Evolutionary conservation across 2,888 invertebrate species (phyloP), one percentile per base, ranked within the genome.

Genomic region (Molanna angustata): DNA sequence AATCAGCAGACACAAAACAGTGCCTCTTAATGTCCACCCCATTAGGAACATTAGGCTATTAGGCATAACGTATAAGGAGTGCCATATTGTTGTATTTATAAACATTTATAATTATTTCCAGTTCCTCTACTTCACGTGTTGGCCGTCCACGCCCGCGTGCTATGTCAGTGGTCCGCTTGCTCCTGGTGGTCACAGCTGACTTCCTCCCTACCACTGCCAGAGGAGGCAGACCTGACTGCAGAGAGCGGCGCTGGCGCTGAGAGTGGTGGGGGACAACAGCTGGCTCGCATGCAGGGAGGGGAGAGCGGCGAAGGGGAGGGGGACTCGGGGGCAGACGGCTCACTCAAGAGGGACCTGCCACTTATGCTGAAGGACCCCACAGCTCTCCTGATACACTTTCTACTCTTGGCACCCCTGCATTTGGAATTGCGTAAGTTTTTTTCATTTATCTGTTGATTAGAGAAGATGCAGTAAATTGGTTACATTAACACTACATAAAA

Each of bases 61-160:
- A n/a, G n/a, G n/a, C n/a, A n/a, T n/a, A n/a, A n/a, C n/a, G n/a
- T n/a, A n/a, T n/a, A n/a, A n/a, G n/a, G n/a, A n/a, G n/a, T n/a
- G n/a, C n/a, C n/a, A n/a, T n/a, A n/a, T n/a, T n/a, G n/a, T n/a
- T n/a, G n/a, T n/a, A 27, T 27, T 7, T 11, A 27, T 7, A 27
- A 27, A 27, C 11, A 7, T 27, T 27, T 27, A 11, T 27, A 7
- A 7, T 13, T 20, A 17, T 1, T 71, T 73, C 2, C 76, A 90
- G 94, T 93, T 62, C 94, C 94, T 9, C 76, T 96, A 58, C 74
- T 95, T 57, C 91, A 93, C 64, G 92, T 95, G 18, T 76, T 94
- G 61, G 90, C 91, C 40, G 86, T 90, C 61, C 93, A 94, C 72
- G 86, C 90, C 22, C 84, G 90, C 56, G 82, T 89, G 43, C 76